These are phyloP conservation scores for Scatophagus argus DNA, from an alignment of 2,113 vertebrate species.

Conservation along the genomic window DNA sequence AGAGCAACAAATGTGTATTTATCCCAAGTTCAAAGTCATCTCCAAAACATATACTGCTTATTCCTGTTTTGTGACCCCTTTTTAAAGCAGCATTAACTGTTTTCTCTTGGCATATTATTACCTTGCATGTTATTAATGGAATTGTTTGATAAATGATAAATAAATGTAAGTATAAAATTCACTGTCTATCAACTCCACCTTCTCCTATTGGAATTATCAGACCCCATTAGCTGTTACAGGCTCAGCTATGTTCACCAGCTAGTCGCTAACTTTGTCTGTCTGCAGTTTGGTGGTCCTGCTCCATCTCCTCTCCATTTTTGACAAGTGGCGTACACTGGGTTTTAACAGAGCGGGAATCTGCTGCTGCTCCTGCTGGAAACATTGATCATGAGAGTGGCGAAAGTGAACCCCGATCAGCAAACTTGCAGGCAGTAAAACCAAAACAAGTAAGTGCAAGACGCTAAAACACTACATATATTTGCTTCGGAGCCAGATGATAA, in stretches of 20 bases:
- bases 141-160: too few relatives aligned
- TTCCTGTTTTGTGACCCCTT: not conserved
- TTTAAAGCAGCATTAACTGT: not conserved
- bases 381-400: too few relatives aligned
- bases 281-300: not conserved
- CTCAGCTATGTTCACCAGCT: too few relatives aligned
- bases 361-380: not conserved
- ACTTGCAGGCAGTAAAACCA: not conserved
- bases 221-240: too few relatives aligned
- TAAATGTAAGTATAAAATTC: too few relatives aligned
- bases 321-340: not conserved
- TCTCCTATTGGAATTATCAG: too few relatives aligned
- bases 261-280: not conserved
- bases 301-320: too few relatives aligned
- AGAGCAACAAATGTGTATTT: not conserved
- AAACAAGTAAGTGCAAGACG: constrained; percentile 10
- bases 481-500: not conserved
- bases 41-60: not conserved
- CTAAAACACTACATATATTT: not conserved
- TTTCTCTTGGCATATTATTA: not conserved
- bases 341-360: constrained; percentile 1
- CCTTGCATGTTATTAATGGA: too few relatives aligned
- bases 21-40: not conserved
- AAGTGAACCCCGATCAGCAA: not conserved
- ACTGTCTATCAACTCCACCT: too few relatives aligned